Evolutionary conservation across 2,797 vertebrate species (phyloP).

Genomic region (Paratrypauchen microcephalus): DNA sequence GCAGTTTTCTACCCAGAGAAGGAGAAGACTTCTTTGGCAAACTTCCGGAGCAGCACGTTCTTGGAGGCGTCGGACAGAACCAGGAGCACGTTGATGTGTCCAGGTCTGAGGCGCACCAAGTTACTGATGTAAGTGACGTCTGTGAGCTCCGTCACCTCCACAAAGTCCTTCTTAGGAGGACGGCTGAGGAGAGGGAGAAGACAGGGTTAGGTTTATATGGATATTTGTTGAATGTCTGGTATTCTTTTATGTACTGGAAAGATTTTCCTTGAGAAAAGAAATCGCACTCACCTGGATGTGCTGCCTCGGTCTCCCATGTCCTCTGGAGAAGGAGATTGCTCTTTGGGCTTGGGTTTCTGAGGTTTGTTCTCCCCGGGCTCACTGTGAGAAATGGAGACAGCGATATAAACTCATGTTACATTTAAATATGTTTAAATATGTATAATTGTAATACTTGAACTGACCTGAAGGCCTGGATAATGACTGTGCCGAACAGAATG

Average conservation of each 20-base stretch:
- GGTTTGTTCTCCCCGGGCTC: slow-evolving; percentile 87
- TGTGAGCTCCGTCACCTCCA: slow-evolving; percentile 93
- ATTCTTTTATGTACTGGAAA: background rate
- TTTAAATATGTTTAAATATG: too few species aligned
- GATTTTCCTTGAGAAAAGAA: too few species aligned
- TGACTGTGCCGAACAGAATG: slow-evolving; percentile 93
- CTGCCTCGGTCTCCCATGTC: slow-evolving; percentile 63
- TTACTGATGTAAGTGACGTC: slow-evolving; percentile 93
- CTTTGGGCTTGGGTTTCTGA: slow-evolving; percentile 78
- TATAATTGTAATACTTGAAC: slow-evolving; percentile 1
- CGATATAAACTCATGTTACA: background rate
- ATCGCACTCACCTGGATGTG: slow-evolving; percentile 73
- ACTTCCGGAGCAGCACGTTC: slow-evolving; percentile 88
- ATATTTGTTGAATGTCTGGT: background rate
- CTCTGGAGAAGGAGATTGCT: slow-evolving; percentile 68
- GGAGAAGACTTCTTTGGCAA: slow-evolving; percentile 91
- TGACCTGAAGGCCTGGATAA: slow-evolving; percentile 95
- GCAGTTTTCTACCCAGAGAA: slow-evolving; percentile 87
- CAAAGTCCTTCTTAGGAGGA: slow-evolving; percentile 89
- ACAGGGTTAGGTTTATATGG: too few species aligned
- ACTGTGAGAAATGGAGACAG: slow-evolving; percentile 56
- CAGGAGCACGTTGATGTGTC: slow-evolving; percentile 93
- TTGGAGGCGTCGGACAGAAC: slow-evolving; percentile 88
- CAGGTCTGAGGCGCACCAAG: slow-evolving; percentile 89
- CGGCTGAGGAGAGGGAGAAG: slow-evolving; percentile 61